Conservation (phyloP, 2,113 vertebrate species). For the Calonectris borealis region DNA sequence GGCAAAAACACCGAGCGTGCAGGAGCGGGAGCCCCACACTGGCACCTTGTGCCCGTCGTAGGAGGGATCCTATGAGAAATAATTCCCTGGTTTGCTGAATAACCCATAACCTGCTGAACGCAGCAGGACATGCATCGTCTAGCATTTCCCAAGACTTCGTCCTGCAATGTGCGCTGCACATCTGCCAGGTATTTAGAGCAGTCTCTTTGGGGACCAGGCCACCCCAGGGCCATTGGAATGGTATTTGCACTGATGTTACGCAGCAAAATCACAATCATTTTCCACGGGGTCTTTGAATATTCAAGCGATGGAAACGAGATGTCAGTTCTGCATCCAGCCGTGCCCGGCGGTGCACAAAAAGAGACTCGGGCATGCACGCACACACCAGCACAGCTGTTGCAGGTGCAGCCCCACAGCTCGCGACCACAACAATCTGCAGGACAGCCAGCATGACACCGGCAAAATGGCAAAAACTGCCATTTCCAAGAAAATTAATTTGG, state of each 20-base stretch:
- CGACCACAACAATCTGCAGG: neutral
- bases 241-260: rapidly evolving
- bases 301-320: neutral
- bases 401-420: neutral
- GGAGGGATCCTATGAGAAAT: neutral
- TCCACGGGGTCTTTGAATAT: neutral
- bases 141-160: neutral
- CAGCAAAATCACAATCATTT: neutral
- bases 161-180: rapidly evolving
- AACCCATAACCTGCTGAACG: neutral
- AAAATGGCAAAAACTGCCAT: neutral
- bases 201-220: neutral
- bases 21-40: rapidly evolving
- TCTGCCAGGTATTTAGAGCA: neutral
- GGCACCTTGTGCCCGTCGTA: rapidly evolving
- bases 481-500: neutral
- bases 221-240: neutral
- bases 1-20: rapidly evolving
- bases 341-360: rapidly evolving
- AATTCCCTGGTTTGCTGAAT: neutral
- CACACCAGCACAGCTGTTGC: neutral
- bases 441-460: neutral
- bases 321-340: neutral
- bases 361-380: rapidly evolving
- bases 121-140: neutral